Conservation (phyloP, 2,797 vertebrate species). For the Helicolenus hilgendorfi region DNA sequence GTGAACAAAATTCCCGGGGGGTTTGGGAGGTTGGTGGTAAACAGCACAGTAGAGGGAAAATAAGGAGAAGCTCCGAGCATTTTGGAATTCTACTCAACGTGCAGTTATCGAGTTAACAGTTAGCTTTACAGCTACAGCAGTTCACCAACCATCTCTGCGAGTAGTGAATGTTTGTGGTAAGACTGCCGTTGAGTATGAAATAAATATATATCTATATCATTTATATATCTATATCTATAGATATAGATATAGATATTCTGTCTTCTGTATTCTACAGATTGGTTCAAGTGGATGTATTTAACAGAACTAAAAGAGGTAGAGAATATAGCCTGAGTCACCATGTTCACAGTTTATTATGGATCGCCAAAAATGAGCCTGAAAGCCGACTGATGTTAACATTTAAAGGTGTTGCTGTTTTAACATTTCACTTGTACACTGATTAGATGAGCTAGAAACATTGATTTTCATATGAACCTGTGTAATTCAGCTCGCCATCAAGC, state of each 20-base stretch:
- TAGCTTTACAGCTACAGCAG: not conserved
- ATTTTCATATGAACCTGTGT: conserved; percentile 11
- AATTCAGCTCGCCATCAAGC: not conserved
- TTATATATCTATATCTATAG: too few species aligned
- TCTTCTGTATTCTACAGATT: not conserved
- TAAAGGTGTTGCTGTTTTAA: not conserved
- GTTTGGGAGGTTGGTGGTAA: too few species aligned
- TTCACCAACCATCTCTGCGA: too few species aligned
- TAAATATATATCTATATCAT: too few species aligned
- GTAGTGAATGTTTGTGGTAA: not conserved
- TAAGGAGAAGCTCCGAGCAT: too few species aligned
- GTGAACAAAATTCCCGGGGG: too few species aligned
- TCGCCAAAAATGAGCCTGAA: not conserved
- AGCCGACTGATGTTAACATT: not conserved
- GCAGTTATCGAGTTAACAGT: not conserved
- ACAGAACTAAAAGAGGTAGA: not conserved
- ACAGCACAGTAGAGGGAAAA: too few species aligned
- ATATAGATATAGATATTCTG: not conserved
- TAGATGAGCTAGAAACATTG: not conserved
- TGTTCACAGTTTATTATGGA: not conserved
- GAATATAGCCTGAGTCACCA: not conserved
- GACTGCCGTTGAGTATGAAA: not conserved
- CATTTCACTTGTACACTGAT: not conserved
- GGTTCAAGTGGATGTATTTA: not conserved
- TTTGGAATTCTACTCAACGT: too few species aligned